Percentiles rank a stretch among this genome's conserved stretches.
These are phyloP conservation scores for Cylloceria caligata DNA, from an alignment of 2,888 invertebrate genomes.

Conservation along the genomic window DNA sequence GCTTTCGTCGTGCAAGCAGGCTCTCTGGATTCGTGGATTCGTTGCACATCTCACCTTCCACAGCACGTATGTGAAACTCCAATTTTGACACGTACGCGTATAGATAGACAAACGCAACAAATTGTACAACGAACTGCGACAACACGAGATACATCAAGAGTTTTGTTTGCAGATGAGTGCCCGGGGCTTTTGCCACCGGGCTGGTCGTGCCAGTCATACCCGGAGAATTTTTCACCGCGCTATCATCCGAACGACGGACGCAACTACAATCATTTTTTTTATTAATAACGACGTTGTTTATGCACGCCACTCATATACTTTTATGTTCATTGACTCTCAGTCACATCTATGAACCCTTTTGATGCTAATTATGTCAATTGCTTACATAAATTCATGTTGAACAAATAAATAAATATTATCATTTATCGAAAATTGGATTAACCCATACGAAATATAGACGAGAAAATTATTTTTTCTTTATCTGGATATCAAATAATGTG, in stretches of 20 bases:
- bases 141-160: constrained; percentile 78
- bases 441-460: background rate
- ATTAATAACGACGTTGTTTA: constrained; percentile 18
- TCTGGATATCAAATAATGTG: no score
- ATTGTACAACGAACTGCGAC: constrained; percentile 79
- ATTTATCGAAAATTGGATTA: background rate
- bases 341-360: background rate
- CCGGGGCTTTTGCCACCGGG: constrained; percentile 67
- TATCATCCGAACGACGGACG: constrained; percentile 56
- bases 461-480: background rate
- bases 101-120: constrained; percentile 80
- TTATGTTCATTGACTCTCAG: background rate
- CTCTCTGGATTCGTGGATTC: constrained; percentile 65
- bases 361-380: background rate
- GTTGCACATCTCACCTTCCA: constrained; percentile 59
- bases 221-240: constrained; percentile 55
- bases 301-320: background rate
- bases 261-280: constrained; percentile 30
- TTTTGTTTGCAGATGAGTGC: constrained; percentile 73
- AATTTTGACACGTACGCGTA: constrained; percentile 78
- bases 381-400: background rate
- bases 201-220: constrained; percentile 62
- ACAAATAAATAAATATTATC: background rate
- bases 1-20: constrained; percentile 74
- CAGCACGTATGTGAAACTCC: constrained; percentile 76